Base-by-base conservation (phyloP, 1,140 invertebrate genomes). In the Monomorium pharaonis region DNA sequence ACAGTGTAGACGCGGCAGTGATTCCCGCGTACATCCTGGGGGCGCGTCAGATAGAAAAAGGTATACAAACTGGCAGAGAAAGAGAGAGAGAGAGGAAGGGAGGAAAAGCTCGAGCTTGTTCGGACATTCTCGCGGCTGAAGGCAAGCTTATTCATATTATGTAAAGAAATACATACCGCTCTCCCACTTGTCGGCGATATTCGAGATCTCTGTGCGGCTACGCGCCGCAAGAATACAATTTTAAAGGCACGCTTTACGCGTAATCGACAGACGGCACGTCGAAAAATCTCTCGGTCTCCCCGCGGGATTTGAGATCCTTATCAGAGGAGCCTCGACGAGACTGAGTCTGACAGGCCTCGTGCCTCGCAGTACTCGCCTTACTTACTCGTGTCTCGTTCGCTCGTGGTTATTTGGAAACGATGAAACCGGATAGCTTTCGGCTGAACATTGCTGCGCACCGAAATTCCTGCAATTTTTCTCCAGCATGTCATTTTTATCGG, bases 141-240 rank as follows among this genome's bases (percentile, higher is more conserved):
- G 18, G 6, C 21, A 51, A 83, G 37, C 24, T 72, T 58, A 72
- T 72, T 81, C 51, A 72, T 72, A n/a, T n/a, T n/a, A 83, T 21
- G 49, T 72, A 83, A 47, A 51, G 65, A 72, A 83, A 83, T 44
- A 56, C 37, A 72, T 60, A n/a, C 16, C 65, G 51, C 18, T 30
- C 24, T 30, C 51, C 18, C 51, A 58, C n/a, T 21, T 24, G 7
- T 0, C 1, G n/a, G 30, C 65, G 33, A 58, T 58, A 72, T 72
- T 83, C 62, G 47, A 60, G 51, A 0, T 72, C 18, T 58, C n/a
- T 24, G 30, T 6, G n/a, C n/a, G 63, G 18, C 0, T 54, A 42
- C 54, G 56, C 12, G 58, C 9, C 33, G 65, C 24, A 49, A 70
- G 65, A 81, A 72, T 81, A 51, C 69, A 72, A n/a, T n/a, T 81